Base-by-base conservation (phyloP, 2,797 vertebrate species). In the Notolepis coatsorum region DNA sequence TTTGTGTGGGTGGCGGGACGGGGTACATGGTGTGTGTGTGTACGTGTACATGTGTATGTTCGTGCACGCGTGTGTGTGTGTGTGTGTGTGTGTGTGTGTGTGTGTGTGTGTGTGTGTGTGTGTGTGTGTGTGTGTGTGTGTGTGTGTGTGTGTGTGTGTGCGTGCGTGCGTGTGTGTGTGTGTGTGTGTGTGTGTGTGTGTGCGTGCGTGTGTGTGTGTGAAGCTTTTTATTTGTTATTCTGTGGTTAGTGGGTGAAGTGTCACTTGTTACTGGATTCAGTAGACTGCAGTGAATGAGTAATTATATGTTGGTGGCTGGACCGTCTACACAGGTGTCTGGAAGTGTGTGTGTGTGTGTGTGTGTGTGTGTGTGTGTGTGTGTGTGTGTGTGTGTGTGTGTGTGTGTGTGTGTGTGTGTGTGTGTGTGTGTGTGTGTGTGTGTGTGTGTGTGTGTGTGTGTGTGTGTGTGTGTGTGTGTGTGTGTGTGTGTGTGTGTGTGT, bases 331-430 rank as follows among this genome's bases (percentile, higher is more conserved):
- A 55, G 17, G 15, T 41, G 43, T 74, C 20, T 46, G 35, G 37
- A 66, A 8, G 35, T 38, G 35, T 43, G 17, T 42, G 17, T 42
- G 41, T 43, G 15, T 43, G 41, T 42, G n/a, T 21, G 21, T 12
- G 12, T 15, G 56, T 37, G 1, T 23, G 10, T 41, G 35, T 61
- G 24, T 39, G 46, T 21, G 35, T 8, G 3, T 20, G 41, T 23
- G 13, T 27, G 15, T 39, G 35, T 30, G 54, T 50, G 47, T 66
- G 18, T 42, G 35, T 43, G 57, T n/a, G 27, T 35, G 35, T 35
- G 35, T 27, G 35, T 35, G 20, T 31, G n/a, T 49, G 13, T 5
- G 53, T 21, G 37, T n/a, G 20, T 41, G 42, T 38, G 17, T 25
- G 2, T 50, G 49, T 38, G 5, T 48, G 64, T 7, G 47, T 28